phyloP scores from a whole-genome alignment of 2,888 invertebrate species.

The Cepaea hortensis region DNA sequence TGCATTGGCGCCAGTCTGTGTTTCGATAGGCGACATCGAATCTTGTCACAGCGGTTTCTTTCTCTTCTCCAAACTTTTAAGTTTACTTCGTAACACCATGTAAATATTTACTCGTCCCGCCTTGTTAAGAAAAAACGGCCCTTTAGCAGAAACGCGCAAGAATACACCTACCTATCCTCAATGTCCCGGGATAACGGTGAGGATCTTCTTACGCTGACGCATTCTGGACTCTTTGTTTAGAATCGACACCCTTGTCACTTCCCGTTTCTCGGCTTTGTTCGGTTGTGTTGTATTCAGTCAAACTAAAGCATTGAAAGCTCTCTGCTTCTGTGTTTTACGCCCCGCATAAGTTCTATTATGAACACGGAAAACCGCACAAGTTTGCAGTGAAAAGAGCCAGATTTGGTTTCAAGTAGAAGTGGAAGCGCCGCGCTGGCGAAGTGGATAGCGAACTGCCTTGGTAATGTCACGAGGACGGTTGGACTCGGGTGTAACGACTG shows the following conservation, averaged over 20 bases:
- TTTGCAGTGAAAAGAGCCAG: too few species aligned
- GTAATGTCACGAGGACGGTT: too few species aligned
- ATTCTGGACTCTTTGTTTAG: not conserved
- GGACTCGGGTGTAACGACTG: too few species aligned
- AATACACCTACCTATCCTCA: not conserved
- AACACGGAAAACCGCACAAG: too few species aligned
- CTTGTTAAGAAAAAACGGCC: not conserved
- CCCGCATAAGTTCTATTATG: too few species aligned
- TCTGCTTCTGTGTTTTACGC: too few species aligned
- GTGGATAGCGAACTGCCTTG: too few species aligned
- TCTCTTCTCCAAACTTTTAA: not conserved
- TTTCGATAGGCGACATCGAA: constrained; percentile 42
- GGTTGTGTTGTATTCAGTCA: not conserved
- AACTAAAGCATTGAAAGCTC: too few species aligned
- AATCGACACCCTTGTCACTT: constrained; percentile 17
- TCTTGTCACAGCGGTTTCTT: not conserved
- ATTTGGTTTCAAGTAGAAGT: too few species aligned
- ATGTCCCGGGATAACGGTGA: not conserved
- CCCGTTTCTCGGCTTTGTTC: not conserved
- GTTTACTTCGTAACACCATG: constrained; percentile 32
- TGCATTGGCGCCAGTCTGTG: constrained; percentile 33
- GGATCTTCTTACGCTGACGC: not conserved
- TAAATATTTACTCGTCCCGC: constrained; percentile 29
- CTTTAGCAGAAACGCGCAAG: not conserved
- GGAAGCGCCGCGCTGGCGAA: too few species aligned